Evolutionary conservation across 1,140 invertebrate genomes (phyloP).

Genomic region (Trichonephila inaurata): DNA sequence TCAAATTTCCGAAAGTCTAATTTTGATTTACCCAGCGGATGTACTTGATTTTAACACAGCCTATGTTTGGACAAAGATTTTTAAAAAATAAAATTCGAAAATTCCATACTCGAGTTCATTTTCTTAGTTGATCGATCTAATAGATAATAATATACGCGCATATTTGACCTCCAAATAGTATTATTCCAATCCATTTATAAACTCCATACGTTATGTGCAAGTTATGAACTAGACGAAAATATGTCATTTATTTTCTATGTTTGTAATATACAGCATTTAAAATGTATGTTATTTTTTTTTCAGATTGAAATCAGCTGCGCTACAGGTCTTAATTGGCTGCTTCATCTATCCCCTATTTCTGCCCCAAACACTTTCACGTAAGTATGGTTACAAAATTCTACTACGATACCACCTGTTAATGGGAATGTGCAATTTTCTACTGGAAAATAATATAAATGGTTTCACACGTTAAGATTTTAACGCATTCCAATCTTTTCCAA

Average conservation of each 20-base stretch:
- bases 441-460: background rate
- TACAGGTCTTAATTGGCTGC: conserved; percentile 9
- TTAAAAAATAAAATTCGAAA: too few species aligned
- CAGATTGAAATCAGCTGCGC: conserved; percentile 20
- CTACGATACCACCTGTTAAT: background rate
- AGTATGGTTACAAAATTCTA: conserved; percentile 9
- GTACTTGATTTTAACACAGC: too few species aligned
- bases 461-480: background rate
- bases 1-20: too few species aligned
- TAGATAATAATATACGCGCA: too few species aligned
- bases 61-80: too few species aligned
- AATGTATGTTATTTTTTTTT: background rate
- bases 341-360: conserved; percentile 30
- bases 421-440: background rate
- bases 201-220: too few species aligned
- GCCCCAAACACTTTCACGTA: conserved; percentile 32
- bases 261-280: background rate
- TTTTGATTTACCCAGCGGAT: too few species aligned
- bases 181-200: too few species aligned
- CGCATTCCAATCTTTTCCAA: background rate
- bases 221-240: background rate
- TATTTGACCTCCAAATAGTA: too few species aligned
- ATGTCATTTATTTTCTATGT: background rate
- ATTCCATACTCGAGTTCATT: too few species aligned
- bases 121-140: too few species aligned